These are phyloP conservation scores for Cerastoderma edule DNA, from an alignment of 2,888 invertebrate genomes.

Conservation along the genomic window DNA sequence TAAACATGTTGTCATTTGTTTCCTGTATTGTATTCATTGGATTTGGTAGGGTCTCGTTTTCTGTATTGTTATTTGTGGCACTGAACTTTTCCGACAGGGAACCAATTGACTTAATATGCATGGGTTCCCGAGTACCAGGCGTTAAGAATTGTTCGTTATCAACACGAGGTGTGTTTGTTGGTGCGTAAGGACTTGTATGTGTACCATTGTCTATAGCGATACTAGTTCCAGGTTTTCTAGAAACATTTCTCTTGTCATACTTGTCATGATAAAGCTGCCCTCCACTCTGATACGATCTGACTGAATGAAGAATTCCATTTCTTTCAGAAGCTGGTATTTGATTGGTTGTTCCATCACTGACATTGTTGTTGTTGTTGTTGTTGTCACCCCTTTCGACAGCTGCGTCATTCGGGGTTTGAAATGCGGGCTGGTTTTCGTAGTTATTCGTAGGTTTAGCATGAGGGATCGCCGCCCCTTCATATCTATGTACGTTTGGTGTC, in stretches of 20 bases:
- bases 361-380: conserved; percentile 13
- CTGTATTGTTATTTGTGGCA: conserved; percentile 55
- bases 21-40: conserved; percentile 22
- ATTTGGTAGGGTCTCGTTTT: not conserved
- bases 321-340: not conserved
- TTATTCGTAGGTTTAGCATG: conserved; percentile 72
- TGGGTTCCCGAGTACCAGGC: conserved; percentile 51
- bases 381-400: not conserved
- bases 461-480: conserved; percentile 66
- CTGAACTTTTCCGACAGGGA: conserved; percentile 74
- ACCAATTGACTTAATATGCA: conserved; percentile 64
- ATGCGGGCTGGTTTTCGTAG: conserved; percentile 76
- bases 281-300: not conserved
- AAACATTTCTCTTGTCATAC: not conserved
- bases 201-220: not conserved
- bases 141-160: conserved; percentile 49
- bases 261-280: not conserved
- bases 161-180: conserved; percentile 25
- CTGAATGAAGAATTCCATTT: not conserved
- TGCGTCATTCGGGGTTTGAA: conserved; percentile 67
- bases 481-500: conserved; percentile 41
- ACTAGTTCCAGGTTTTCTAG: not conserved
- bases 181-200: conserved; percentile 18
- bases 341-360: not conserved
- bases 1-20: not conserved